phyloP scores from a whole-genome alignment of 2,888 invertebrate genomes.

The Ophonus ardosiacus region DNA sequence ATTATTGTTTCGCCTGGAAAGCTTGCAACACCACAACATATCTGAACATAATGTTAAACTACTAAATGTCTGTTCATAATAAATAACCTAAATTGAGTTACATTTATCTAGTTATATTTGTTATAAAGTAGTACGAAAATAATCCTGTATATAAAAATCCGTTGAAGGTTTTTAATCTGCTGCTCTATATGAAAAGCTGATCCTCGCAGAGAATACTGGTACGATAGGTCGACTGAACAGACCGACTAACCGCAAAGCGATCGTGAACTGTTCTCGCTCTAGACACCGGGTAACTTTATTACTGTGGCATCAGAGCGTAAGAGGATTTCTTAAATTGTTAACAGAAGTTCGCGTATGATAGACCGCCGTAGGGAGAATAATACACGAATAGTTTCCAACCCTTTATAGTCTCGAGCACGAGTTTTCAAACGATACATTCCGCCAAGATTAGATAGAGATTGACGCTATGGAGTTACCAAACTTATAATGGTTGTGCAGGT shows the following conservation, averaged over 20 bases:
- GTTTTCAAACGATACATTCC: constrained; percentile 63
- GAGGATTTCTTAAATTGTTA: constrained; percentile 64
- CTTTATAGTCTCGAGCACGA: constrained; percentile 58
- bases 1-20: too few relatives aligned
- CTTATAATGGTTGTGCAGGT: neutral
- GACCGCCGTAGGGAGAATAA: constrained; percentile 59
- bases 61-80: too few relatives aligned
- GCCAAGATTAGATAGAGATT: constrained; percentile 19
- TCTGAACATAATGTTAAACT: too few relatives aligned
- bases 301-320: constrained; percentile 59
- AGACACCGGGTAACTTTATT: constrained; percentile 60
- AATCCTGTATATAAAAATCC: neutral
- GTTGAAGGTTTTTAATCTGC: neutral
- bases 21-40: too few relatives aligned
- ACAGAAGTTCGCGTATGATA: constrained; percentile 63
- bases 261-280: constrained; percentile 14
- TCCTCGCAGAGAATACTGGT: neutral
- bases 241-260: constrained; percentile 39
- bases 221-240: neutral
- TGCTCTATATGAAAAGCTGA: neutral
- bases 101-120: too few relatives aligned
- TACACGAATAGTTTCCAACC: constrained; percentile 62
- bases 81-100: too few relatives aligned
- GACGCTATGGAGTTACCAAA: neutral
- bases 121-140: neutral